Evolutionary conservation across 1,140 invertebrate species (phyloP), one percentile per base, ranked within the genome.

Genomic region (Oedothorax gibbosus): DNA sequence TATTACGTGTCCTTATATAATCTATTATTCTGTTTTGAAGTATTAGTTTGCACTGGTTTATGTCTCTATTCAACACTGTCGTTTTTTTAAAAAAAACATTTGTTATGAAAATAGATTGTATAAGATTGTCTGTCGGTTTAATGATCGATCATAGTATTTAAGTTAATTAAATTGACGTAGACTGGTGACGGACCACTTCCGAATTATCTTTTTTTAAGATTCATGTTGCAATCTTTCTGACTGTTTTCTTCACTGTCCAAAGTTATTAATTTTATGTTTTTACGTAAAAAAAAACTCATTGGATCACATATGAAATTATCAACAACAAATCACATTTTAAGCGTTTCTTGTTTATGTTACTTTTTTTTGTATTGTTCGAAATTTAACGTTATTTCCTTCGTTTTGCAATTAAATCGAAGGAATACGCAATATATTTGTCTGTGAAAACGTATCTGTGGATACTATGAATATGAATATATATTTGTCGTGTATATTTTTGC

Each of bases 1-100:
- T 80, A 62, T 21, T 80, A 18, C 66, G 69, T 71, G 57, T 82
- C 68, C 50, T 79, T 82, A 73, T 73, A 72, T 82, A 73, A 82
- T 71, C 57, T 66, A 79, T 68, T 68, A 7, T 62, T 79, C 65
- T 71, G 62, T 68, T 69, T 35, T 81, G 9, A 79, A 49, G 50
- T 68, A 66, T 79, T 79, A 68, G 60, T 71, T 71, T 81, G 54
- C 66, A 71, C 78, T 56, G 18, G 77, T 68, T 79, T 79, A 77
- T 68, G 66, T 68, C 51, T 66, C 64, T 69, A 50, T 35, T 35
- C 35, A 5, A 35, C 35, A 35, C 12, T 79, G 9, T 79, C n/a
- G 21, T 56, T n/a, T 35, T 49, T 68, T 68, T 50, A 35, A n/a
- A n/a, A n/a, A n/a, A n/a, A n/a, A 68, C 21, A 75, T 75, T 75